Percentiles rank a stretch among this genome's conserved stretches.
Evolutionary conservation across 2,797 vertebrate species (phyloP).

Genomic region (Sebastes taczanowskii): DNA sequence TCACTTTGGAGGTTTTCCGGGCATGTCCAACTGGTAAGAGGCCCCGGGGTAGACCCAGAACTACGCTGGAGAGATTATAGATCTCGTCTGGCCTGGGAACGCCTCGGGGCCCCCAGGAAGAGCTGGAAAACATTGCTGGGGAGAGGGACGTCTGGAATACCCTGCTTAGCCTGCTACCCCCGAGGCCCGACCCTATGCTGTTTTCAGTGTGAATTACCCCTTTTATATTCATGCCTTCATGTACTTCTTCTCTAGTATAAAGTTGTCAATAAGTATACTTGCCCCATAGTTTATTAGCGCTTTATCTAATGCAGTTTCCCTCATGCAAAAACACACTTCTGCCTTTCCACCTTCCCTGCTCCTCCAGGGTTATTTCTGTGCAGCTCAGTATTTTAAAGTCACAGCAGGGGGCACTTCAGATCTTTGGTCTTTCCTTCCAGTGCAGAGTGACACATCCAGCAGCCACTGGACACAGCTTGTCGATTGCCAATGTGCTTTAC

Average conservation of each 20-base stretch:
- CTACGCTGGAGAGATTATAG: too few species aligned
- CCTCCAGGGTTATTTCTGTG: conserved; percentile 9
- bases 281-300: neutral
- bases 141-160: too few species aligned
- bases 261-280: neutral
- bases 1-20: too few species aligned
- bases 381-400: conserved; percentile 29
- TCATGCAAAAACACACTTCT: neutral
- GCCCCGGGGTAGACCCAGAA: too few species aligned
- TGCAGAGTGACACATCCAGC: neutral
- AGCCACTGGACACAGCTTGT: neutral
- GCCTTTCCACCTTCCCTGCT: neutral
- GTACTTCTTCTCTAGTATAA: neutral
- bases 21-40: too few species aligned
- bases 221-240: neutral
- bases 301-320: neutral
- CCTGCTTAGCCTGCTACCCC: too few species aligned
- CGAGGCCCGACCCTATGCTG: too few species aligned
- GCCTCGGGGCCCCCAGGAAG: too few species aligned
- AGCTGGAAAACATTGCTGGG: too few species aligned
- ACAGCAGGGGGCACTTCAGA: conserved; percentile 21
- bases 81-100: too few species aligned
- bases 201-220: neutral
- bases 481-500: neutral
- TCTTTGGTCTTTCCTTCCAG: neutral